phyloP scores from a whole-genome alignment of 2,797 vertebrate species.

The Eulemur rubriventer region DNA sequence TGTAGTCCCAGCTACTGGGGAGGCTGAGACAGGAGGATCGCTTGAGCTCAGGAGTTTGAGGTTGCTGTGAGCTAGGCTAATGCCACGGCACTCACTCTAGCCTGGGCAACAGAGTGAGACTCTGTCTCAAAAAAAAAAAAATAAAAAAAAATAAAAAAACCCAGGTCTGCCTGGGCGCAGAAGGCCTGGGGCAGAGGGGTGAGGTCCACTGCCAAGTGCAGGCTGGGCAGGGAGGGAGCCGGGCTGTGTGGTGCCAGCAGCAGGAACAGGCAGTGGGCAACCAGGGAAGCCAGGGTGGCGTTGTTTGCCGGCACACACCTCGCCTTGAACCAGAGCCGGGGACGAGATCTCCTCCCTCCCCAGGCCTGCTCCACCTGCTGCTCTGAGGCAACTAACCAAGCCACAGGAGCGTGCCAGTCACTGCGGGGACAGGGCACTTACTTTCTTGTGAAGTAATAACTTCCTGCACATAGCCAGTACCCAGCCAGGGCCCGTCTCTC shows the following conservation, averaged over 20 bases:
- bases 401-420: not conserved
- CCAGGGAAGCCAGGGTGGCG: not conserved
- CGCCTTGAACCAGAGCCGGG: not conserved
- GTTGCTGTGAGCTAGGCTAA: too few relatives aligned
- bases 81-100: too few relatives aligned
- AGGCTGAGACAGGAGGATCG: too few relatives aligned
- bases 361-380: not conserved
- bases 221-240: not conserved
- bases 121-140: too few relatives aligned
- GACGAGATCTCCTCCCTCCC: not conserved
- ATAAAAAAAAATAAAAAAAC: too few relatives aligned
- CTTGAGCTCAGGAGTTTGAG: too few relatives aligned
- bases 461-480: not conserved
- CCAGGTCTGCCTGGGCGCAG: not conserved
- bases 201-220: not conserved
- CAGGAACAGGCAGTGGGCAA: not conserved
- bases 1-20: too few relatives aligned
- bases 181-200: not conserved
- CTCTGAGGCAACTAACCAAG: not conserved
- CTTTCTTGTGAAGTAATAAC: not conserved
- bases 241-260: not conserved
- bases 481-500: not conserved
- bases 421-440: not conserved
- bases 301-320: not conserved
- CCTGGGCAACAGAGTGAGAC: too few relatives aligned